Conservation (phyloP, 2,797 vertebrate genomes). For the Anguilla obscura region DNA sequence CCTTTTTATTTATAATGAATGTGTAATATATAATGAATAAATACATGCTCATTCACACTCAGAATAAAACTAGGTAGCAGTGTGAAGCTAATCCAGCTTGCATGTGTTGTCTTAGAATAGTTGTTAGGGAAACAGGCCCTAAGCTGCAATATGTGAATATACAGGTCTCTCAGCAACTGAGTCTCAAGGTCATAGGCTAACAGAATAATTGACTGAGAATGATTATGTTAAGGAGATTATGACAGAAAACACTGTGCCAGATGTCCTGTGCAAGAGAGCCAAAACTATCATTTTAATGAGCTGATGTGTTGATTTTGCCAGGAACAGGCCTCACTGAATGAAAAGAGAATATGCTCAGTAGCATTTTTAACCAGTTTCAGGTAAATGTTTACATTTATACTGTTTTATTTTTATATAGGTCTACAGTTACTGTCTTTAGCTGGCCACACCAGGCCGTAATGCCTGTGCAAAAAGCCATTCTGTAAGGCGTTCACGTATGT, state of each 20-base stretch:
- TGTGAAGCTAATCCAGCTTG: slow-evolving; percentile 9
- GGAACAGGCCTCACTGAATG: not conserved
- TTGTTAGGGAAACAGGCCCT: not conserved
- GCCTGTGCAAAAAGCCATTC: not conserved
- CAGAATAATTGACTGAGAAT: not conserved
- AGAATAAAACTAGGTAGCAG: not conserved
- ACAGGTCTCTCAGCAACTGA: not conserved
- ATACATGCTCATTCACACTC: not conserved
- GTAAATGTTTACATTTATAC: not conserved
- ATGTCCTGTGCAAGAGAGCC: not conserved
- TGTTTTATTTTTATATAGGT: not conserved
- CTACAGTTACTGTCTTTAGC: not conserved
- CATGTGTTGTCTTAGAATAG: not conserved
- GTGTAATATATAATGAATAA: not conserved
- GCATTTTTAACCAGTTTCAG: not conserved
- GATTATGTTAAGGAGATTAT: not conserved
- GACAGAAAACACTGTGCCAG: not conserved
- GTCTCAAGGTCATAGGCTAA: not conserved
- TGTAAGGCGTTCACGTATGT: not conserved
- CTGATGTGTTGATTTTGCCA: not conserved
- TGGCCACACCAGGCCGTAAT: not conserved
- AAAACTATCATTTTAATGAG: not conserved
- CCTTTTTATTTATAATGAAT: not conserved
- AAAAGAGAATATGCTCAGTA: not conserved
- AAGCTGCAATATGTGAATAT: not conserved